phyloP scores from a whole-genome alignment of 2,888 invertebrate species.

The Lamellibrachia columna region DNA sequence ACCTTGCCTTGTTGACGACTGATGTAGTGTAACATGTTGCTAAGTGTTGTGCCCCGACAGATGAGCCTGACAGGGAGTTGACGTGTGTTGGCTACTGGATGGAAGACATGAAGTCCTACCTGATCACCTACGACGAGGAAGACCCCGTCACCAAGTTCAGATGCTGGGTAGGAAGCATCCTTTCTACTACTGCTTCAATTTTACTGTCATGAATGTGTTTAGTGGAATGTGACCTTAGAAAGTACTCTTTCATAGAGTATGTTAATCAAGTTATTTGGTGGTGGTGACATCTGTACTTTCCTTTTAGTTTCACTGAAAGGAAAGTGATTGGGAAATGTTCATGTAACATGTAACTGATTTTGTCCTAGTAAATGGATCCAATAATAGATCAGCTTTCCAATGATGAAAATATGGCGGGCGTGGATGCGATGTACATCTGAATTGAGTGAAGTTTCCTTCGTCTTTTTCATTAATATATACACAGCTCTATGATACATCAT shows the following conservation, averaged over 20 bases:
- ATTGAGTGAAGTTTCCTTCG: too few relatives aligned
- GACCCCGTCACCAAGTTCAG: slow-evolving; percentile 95
- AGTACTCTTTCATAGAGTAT: not conserved
- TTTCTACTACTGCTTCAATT: too few relatives aligned
- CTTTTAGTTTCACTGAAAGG: not conserved
- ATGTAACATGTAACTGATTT: not conserved
- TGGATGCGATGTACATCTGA: too few relatives aligned
- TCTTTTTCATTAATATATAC: too few relatives aligned
- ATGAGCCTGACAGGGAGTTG: slow-evolving; percentile 94
- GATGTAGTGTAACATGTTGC: not conserved
- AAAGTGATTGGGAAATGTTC: not conserved
- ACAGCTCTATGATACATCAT: too few relatives aligned
- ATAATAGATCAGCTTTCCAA: too few relatives aligned
- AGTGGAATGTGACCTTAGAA: too few relatives aligned
- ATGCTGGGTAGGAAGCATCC: slow-evolving; percentile 82
- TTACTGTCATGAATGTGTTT: not conserved
- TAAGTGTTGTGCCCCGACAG: slow-evolving; percentile 58
- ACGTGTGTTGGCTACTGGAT: slow-evolving; percentile 98
- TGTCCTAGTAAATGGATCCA: too few relatives aligned
- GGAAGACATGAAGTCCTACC: slow-evolving; percentile 94
- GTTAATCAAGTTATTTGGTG: not conserved
- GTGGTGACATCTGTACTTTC: not conserved
- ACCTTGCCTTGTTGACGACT: not conserved
- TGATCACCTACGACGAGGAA: slow-evolving; percentile 94
- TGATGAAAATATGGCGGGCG: too few relatives aligned